phyloP scores from a whole-genome alignment of 2,888 invertebrate species.

The Yponomeuta malinellus region DNA sequence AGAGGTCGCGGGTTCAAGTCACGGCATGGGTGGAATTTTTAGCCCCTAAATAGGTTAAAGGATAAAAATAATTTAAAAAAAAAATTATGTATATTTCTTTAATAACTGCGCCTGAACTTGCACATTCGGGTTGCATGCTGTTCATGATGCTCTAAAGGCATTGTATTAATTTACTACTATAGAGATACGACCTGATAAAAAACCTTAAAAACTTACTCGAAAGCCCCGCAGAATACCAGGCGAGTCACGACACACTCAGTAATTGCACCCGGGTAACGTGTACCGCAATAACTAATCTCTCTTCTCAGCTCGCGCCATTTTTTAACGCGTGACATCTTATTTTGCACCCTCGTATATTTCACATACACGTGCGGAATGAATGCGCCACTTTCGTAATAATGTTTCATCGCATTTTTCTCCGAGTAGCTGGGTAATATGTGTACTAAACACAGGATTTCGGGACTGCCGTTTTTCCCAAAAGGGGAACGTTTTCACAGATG shows the following conservation, averaged over 20 bases:
- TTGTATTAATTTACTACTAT: no score
- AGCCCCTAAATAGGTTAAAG: no score
- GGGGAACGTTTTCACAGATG: slow-evolving; percentile 19
- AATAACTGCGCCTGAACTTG: no score
- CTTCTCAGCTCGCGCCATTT: slow-evolving; percentile 41
- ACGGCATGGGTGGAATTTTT: no score
- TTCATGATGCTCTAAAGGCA: no score
- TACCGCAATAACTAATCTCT: slow-evolving; percentile 51
- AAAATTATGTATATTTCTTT: no score
- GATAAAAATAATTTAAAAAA: no score
- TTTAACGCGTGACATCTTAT: slow-evolving; percentile 56
- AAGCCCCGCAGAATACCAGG: background rate
- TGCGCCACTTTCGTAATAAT: slow-evolving; percentile 29
- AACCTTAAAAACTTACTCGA: background rate
- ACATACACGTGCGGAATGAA: slow-evolving; percentile 33
- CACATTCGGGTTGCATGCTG: no score
- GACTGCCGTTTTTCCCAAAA: background rate
- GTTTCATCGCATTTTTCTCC: slow-evolving; percentile 25
- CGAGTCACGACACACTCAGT: slow-evolving; percentile 29
- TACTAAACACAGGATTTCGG: slow-evolving; percentile 5
- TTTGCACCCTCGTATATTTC: slow-evolving; percentile 45
- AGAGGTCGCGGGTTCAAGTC: no score
- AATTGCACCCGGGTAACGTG: slow-evolving; percentile 39
- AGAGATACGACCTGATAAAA: background rate
- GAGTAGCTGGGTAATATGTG: background rate